Evolutionary conservation across 2,797 vertebrate species (phyloP).

Genomic region (Netta rufina): DNA sequence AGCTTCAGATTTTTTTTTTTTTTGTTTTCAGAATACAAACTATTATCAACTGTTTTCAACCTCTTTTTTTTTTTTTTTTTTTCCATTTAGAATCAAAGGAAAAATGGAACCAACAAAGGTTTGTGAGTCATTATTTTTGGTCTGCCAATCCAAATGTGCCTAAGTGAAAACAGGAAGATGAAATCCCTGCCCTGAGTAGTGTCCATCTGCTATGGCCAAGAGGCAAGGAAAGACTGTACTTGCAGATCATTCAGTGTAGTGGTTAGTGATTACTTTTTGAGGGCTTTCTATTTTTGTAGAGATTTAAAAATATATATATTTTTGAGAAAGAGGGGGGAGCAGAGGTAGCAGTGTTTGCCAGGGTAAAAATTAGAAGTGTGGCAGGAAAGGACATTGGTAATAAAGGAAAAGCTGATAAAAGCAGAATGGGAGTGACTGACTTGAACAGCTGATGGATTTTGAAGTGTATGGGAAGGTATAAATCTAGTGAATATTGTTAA

Average conservation of each 20-base stretch:
- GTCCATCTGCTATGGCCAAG: background rate
- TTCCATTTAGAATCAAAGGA: slow-evolving; percentile 5
- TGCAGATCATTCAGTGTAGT: background rate
- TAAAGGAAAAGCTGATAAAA: background rate
- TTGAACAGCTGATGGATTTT: background rate
- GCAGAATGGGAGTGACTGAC: background rate
- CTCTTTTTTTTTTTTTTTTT: background rate
- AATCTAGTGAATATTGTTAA: background rate
- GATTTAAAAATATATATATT: background rate
- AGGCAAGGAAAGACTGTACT: background rate
- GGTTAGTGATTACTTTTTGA: background rate
- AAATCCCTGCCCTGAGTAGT: background rate
- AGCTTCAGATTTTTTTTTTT: background rate
- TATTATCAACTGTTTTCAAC: background rate
- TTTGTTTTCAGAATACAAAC: background rate
- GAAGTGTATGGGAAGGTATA: background rate
- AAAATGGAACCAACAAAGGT: background rate
- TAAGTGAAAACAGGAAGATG: background rate
- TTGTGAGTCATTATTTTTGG: background rate
- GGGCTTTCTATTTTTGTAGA: background rate
- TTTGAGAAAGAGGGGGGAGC: background rate
- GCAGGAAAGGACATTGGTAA: background rate
- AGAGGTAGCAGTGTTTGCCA: background rate
- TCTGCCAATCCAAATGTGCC: background rate
- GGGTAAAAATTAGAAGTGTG: background rate